A percentile compares a stretch with the other conserved stretches of the same genome.
phyloP scores from a whole-genome alignment of 2,888 invertebrate species.

The Orthosia cruda region DNA sequence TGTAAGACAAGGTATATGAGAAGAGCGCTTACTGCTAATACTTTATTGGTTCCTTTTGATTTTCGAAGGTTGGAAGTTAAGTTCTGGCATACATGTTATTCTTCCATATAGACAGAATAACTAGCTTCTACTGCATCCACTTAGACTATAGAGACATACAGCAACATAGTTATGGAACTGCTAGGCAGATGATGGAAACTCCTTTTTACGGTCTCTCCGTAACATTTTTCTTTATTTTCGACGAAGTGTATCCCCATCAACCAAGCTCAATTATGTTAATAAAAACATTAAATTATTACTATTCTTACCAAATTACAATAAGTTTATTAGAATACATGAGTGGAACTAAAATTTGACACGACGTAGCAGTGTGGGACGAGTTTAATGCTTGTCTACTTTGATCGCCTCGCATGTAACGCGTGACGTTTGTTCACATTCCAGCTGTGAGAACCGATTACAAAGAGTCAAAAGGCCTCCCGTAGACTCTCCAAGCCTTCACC shows the following conservation, averaged over 20 bases:
- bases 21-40: background rate
- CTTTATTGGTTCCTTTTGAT: background rate
- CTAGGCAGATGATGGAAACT: background rate
- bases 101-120: no score
- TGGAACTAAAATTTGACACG: conserved; percentile 65
- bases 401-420: conserved; percentile 70
- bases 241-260: background rate
- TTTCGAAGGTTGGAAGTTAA: background rate
- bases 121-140: no score
- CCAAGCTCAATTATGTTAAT: conserved; percentile 28
- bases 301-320: conserved; percentile 55
- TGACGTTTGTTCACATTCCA: conserved; percentile 74
- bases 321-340: conserved; percentile 61
- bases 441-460: conserved; percentile 70
- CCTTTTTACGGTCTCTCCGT: background rate
- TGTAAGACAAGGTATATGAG: background rate
- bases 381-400: conserved; percentile 80
- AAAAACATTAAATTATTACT: conserved; percentile 53
- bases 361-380: conserved; percentile 67
- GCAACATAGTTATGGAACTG: background rate
- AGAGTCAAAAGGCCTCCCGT: conserved; percentile 62
- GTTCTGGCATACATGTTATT: background rate
- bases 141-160: background rate
- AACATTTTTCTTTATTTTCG: conserved; percentile 7
- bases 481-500: conserved; percentile 41